Evolutionary conservation across 2,888 invertebrate species (phyloP), one percentile per base, ranked within the genome.

Genomic region (Nomada hirtipes): DNA sequence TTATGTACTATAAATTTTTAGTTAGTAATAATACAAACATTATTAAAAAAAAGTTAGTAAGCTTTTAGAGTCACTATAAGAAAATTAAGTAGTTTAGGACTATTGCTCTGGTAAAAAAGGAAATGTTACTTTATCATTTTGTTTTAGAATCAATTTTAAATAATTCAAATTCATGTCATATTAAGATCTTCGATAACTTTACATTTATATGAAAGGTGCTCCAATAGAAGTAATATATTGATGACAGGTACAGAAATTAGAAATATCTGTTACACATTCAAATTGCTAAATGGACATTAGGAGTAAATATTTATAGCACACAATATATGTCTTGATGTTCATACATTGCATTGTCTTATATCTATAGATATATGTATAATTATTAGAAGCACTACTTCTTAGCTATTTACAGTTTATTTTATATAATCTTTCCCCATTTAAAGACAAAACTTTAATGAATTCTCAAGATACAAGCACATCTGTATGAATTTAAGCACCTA

Each of bases 311-410:
- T 44, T 29, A 44, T 71, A n/a, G 23, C 20, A 47, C n/a, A 52
- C 29, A 70, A 68, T 20, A n/a, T 59, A 36, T 59, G 44, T 61
- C 20, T 47, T 23, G 44, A 76, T 71, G 36, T 71, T 55, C 47
- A 53, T 63, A 64, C 36, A 57, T 64, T 71, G 36, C 50, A 64
- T 63, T 15, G 36, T 72, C 55, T 71, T 71, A 15, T 76, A 20
- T 44, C 18, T 42, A 29, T 55, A n/a, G n/a, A 26, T 47, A 47
- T 44, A 57, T 50, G 15, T 64, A 20, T 63, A 18, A 64, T 47
- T 26, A 7, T 23, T 36, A 3, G 10, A 60, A 60, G 29, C 18
- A 60, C 29, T 59, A 69, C n/a, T 69, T 69, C n/a, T 44, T 26
- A 42, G 13, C 63, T 47, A 13, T 53, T 53, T 55, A 65, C 57